Percentiles rank a stretch among this genome's conserved stretches.
These are phyloP conservation scores for Acanthurus lineatus DNA, from an alignment of 2,797 vertebrate species.

Conservation along the genomic window DNA sequence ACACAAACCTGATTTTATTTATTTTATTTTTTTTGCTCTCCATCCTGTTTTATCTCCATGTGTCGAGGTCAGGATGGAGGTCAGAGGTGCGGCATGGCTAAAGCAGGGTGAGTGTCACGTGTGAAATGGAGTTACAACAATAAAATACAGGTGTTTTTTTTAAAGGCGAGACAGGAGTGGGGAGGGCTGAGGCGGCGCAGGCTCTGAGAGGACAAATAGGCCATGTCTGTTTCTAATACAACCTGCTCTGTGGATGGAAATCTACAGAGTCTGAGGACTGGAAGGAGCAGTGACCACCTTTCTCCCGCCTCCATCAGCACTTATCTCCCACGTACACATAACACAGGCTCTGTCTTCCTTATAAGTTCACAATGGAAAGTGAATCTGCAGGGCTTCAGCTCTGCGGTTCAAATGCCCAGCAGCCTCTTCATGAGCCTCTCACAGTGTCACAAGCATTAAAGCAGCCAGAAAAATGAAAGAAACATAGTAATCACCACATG, in stretches of 20 bases:
- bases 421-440: conserved; percentile 35
- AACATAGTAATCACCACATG: conserved; percentile 39
- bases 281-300: conserved; percentile 30
- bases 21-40: conserved; percentile 12
- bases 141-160: conserved; percentile 83
- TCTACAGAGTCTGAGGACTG: conserved; percentile 31
- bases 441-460: conserved; percentile 48
- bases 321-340: conserved; percentile 33
- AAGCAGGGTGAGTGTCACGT: conserved; percentile 52
- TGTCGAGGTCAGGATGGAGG: conserved; percentile 56
- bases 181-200: conserved; percentile 6
- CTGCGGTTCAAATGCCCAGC: neutral
- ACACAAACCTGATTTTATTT: conserved; percentile 11
- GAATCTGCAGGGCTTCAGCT: conserved; percentile 25
- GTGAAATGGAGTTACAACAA: conserved; percentile 72
- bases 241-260: conserved; percentile 45
- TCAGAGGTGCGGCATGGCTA: conserved; percentile 51
- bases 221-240: conserved; percentile 78
- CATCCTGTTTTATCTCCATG: conserved; percentile 47
- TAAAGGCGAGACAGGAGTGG: conserved; percentile 33
- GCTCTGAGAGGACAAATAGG: conserved; percentile 31
- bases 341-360: conserved; percentile 15
- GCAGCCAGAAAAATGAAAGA: conserved; percentile 49
- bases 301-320: conserved; percentile 28
- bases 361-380: neutral